These are phyloP conservation scores for Tichodroma muraria DNA, from an alignment of 2,113 vertebrate genomes.

Conservation along the genomic window DNA sequence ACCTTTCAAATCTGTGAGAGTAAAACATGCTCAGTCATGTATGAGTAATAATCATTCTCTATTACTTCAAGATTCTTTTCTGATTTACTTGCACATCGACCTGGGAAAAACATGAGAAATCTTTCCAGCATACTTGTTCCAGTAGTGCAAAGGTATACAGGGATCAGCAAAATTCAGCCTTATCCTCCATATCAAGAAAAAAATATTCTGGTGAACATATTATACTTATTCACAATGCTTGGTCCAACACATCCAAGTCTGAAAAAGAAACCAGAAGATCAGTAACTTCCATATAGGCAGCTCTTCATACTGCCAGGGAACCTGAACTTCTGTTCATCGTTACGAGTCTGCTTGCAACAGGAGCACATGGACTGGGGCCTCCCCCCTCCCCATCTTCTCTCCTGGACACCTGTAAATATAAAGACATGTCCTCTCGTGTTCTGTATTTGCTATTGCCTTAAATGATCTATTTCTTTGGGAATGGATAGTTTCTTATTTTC, in stretches of 20 bases:
- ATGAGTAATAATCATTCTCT: background rate
- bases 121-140: background rate
- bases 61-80: background rate
- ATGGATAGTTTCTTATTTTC: background rate
- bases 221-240: background rate
- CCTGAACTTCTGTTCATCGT: background rate
- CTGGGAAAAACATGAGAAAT: background rate
- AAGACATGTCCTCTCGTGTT: background rate
- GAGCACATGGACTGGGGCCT: accelerated
- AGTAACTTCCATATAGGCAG: background rate
- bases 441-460: background rate
- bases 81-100: background rate
- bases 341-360: background rate
- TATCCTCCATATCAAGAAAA: background rate
- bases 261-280: background rate
- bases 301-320: background rate
- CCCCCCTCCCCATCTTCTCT: background rate
- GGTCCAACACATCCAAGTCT: no score
- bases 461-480: background rate
- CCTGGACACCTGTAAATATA: background rate
- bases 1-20: background rate
- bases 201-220: background rate
- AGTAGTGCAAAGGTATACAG: background rate
- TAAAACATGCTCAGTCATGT: background rate
- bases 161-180: background rate